Evolutionary conservation across 2,113 vertebrate species (phyloP).

Genomic region (Tauraco erythrolophus): DNA sequence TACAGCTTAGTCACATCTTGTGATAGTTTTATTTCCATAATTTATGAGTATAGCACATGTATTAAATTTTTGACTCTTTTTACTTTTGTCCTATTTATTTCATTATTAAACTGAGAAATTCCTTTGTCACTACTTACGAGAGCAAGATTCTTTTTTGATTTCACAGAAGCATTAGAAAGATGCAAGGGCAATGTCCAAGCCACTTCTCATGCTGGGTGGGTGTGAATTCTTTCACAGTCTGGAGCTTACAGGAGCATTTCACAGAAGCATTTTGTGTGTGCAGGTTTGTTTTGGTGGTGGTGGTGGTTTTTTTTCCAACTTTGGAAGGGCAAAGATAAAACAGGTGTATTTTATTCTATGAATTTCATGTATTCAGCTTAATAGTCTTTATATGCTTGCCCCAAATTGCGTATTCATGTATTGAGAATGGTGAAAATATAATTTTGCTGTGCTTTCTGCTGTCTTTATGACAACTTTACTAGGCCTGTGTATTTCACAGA

Average conservation of each 20-base stretch:
- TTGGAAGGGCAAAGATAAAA: neutral
- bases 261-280: neutral
- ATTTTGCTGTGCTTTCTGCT: neutral
- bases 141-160: constrained; percentile 29
- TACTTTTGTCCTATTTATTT: constrained; percentile 74
- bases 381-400: neutral
- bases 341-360: neutral
- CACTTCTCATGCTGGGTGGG: neutral
- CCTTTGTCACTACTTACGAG: constrained; percentile 28
- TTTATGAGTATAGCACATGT: constrained; percentile 68
- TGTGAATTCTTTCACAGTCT: neutral
- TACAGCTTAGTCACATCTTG: constrained; percentile 40
- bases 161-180: neutral
- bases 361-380: neutral
- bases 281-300: neutral
- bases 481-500: neutral
- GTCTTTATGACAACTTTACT: neutral
- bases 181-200: neutral
- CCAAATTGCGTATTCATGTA: neutral
- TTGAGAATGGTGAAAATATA: neutral
- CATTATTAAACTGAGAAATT: constrained; percentile 61
- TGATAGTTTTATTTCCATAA: constrained; percentile 61
- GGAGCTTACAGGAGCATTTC: neutral
- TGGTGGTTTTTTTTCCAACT: neutral
- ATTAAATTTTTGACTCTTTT: constrained; percentile 72